Evolutionary conservation across 2,113 vertebrate species (phyloP).

Genomic region (Hymenochirus boettgeri): DNA sequence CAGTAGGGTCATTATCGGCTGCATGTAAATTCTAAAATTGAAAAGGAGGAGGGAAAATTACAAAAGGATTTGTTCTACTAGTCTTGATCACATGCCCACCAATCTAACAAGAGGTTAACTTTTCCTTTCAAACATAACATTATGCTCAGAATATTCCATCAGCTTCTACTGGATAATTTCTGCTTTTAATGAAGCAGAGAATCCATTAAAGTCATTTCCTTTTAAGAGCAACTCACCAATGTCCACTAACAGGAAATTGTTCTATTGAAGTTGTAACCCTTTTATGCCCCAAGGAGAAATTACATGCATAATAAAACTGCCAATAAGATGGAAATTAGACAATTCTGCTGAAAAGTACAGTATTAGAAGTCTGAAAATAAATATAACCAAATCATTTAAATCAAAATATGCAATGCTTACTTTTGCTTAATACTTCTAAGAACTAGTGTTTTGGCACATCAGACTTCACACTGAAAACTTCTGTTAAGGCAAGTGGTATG

Average conservation of each 20-base stretch:
- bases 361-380: too few relatives aligned
- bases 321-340: too few relatives aligned
- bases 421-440: too few relatives aligned
- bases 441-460: too few relatives aligned
- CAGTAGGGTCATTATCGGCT: conserved; percentile 77
- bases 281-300: background rate
- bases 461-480: too few relatives aligned
- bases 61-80: background rate
- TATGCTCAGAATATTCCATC: conserved; percentile 17
- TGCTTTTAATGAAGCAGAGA: conserved; percentile 30
- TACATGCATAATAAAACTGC: too few relatives aligned
- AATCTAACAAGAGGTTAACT: background rate
- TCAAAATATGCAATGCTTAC: too few relatives aligned
- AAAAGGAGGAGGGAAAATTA: background rate
- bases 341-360: too few relatives aligned
- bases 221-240: conserved; percentile 4
- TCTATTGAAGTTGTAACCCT: conserved; percentile 4
- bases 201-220: conserved; percentile 26
- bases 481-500: too few relatives aligned
- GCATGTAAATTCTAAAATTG: conserved; percentile 72
- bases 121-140: conserved; percentile 1
- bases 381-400: too few relatives aligned
- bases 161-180: conserved; percentile 31
- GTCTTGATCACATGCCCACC: background rate
- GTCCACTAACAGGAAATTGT: conserved; percentile 15